A percentile compares a stretch with the other conserved stretches of the same genome.
These are phyloP conservation scores for Leptinotarsa defecta DNA, from an alignment of 1,140 invertebrate genomes.

Conservation along the genomic window DNA sequence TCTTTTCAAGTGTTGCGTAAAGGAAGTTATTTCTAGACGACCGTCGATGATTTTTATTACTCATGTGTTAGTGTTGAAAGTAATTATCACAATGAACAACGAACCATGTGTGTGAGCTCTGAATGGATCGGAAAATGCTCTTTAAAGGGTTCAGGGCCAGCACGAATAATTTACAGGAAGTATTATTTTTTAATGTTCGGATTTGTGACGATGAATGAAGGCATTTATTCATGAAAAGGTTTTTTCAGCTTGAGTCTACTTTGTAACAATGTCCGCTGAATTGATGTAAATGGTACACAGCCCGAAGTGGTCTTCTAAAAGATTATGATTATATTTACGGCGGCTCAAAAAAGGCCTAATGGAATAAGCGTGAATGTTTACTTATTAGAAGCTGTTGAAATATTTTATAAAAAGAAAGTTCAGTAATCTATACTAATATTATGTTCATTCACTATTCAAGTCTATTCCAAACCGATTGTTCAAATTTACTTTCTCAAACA, in stretches of 20 bases:
- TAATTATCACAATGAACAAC: neutral
- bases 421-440: too few species aligned
- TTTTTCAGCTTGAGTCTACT: neutral
- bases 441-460: too few species aligned
- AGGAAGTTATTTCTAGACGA: too few species aligned
- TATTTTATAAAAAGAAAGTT: too few species aligned
- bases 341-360: too few species aligned
- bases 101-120: neutral
- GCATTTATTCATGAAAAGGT: neutral
- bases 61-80: too few species aligned
- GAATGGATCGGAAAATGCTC: constrained; percentile 5
- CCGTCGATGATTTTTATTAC: too few species aligned
- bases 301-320: neutral
- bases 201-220: neutral
- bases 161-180: neutral
- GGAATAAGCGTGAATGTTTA: too few species aligned
- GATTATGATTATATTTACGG: too few species aligned
- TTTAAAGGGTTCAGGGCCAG: neutral
- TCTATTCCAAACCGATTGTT: too few species aligned
- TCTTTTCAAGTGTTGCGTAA: neutral
- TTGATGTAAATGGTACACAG: neutral
- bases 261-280: neutral
- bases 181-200: constrained; percentile 3
- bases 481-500: too few species aligned
- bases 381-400: too few species aligned